Percentiles rank a stretch among this genome's conserved stretches.
Conservation (phyloP, 2,113 vertebrate species). For the Triplophysa siluroides region DNA sequence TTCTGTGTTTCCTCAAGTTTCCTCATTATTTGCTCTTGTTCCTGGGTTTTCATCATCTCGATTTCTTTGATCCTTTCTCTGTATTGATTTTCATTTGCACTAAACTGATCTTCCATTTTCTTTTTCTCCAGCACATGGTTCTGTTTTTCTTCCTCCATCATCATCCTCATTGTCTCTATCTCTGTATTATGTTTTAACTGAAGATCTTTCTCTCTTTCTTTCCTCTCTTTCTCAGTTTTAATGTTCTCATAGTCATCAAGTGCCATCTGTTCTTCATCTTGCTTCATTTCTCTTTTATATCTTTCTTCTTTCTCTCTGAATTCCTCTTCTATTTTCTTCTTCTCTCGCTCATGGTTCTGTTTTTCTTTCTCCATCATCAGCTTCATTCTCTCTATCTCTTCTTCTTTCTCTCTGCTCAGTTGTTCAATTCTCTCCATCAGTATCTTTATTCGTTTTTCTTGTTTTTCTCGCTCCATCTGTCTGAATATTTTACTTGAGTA, state of each 20-base stretch:
- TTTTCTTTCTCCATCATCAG: background rate
- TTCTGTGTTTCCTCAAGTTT: too few species aligned
- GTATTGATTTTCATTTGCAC: background rate
- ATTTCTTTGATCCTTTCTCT: background rate
- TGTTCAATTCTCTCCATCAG: too few species aligned
- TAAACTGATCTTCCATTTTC: background rate
- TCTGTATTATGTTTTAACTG: too few species aligned
- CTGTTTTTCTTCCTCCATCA: background rate
- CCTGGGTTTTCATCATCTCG: background rate
- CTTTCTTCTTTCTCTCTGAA: too few species aligned
- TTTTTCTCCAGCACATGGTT: background rate
- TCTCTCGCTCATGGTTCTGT: too few species aligned
- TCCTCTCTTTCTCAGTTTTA: too few species aligned
- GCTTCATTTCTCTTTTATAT: background rate
- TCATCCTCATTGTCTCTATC: background rate
- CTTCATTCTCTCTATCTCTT: conserved; percentile 1
- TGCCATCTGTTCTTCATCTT: too few species aligned
- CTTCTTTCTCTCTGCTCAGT: background rate
- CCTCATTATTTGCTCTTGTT: background rate
- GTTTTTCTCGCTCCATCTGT: conserved; percentile 35
- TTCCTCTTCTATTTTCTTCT: background rate
- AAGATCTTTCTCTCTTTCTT: background rate
- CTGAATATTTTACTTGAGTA: conserved; percentile 59
- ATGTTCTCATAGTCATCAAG: too few species aligned
- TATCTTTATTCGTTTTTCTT: too few species aligned